Conservation (phyloP, 2,113 vertebrate species). For the Microtus montanus region DNA sequence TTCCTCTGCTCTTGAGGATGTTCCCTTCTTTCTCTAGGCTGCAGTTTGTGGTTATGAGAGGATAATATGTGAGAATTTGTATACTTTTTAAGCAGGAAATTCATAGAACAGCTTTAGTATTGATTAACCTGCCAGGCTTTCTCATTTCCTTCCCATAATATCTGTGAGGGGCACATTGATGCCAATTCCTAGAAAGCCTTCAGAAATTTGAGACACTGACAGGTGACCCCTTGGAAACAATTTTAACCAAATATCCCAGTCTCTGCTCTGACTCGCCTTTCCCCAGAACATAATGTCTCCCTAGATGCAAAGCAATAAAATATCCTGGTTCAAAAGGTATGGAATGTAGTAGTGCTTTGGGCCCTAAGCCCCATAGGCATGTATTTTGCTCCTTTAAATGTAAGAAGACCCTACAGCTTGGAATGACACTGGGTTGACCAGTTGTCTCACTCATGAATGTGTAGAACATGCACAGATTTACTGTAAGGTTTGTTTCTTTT, state of each 20-base stretch:
- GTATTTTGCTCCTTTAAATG: conserved; percentile 57
- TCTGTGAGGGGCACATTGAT: not conserved
- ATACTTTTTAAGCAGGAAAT: not conserved
- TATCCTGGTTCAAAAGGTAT: not conserved
- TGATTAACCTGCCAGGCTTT: not conserved
- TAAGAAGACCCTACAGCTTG: conserved; percentile 7
- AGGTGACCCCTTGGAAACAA: not conserved
- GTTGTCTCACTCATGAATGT: conserved; percentile 52
- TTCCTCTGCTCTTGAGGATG: not conserved
- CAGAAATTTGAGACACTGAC: not conserved
- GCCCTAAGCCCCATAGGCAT: not conserved
- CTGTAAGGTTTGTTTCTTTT: not conserved
- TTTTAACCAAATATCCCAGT: conserved; percentile 37
- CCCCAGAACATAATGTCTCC: conserved; percentile 36
- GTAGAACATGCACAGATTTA: not conserved
- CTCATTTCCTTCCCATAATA: not conserved
- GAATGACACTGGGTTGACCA: conserved; percentile 21
- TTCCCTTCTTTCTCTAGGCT: not conserved
- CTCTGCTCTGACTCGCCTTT: conserved; percentile 38
- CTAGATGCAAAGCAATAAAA: conserved; percentile 55
- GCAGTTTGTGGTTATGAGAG: not conserved
- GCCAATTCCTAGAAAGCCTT: not conserved
- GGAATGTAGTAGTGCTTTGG: not conserved
- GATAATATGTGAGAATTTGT: not conserved
- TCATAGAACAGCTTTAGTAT: not conserved